Evolutionary conservation across 2,797 vertebrate species (phyloP).

Genomic region (Manis pentadactyla): DNA sequence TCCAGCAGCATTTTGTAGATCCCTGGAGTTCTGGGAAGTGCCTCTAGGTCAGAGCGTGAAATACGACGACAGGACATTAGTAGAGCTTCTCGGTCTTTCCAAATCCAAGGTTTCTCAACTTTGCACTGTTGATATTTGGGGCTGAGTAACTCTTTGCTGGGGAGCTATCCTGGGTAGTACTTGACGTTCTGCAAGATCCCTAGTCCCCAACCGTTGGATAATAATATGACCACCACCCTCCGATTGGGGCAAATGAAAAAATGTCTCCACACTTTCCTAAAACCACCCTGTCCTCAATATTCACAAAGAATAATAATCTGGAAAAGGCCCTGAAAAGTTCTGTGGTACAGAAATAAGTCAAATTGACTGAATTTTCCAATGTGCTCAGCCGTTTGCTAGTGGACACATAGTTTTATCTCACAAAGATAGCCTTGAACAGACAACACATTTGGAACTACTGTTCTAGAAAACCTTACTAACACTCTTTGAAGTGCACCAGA

Average conservation of each 20-base stretch:
- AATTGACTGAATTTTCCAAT: background rate
- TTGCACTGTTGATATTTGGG: fast-evolving
- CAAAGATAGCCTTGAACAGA: background rate
- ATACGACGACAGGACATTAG: fast-evolving
- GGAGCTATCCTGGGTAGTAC: fast-evolving
- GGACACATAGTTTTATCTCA: background rate
- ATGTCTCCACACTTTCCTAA: fast-evolving
- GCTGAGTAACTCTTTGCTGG: too few species aligned
- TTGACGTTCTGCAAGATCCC: background rate
- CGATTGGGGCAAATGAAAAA: fast-evolving
- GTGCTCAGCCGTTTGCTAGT: fast-evolving
- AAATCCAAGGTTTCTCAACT: background rate
- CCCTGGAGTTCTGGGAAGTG: fast-evolving
- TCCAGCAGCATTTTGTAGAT: background rate
- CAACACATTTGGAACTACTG: too few species aligned
- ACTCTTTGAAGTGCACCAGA: background rate
- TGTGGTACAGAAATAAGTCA: fast-evolving
- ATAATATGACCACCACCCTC: too few species aligned
- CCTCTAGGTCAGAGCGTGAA: fast-evolving
- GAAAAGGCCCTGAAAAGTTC: background rate
- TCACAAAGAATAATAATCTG: fast-evolving
- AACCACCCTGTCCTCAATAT: too few species aligned
- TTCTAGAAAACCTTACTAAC: background rate
- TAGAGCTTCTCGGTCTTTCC: background rate
- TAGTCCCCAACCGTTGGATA: background rate